Evolutionary conservation across 2,797 vertebrate genomes (phyloP).

Genomic region (Coreius guichenoti): DNA sequence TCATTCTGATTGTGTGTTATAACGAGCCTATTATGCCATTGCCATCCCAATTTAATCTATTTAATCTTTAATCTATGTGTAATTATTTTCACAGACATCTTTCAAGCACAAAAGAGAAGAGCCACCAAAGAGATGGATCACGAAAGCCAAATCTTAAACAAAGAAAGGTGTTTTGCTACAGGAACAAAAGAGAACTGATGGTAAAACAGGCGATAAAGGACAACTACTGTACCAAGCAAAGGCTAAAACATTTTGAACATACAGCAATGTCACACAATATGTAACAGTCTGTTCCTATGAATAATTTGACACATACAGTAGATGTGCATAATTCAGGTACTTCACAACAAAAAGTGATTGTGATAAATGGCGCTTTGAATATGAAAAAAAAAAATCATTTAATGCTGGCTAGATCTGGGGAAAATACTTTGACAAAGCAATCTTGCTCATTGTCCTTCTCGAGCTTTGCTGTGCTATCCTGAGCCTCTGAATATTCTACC

Average conservation of each 20-base stretch:
- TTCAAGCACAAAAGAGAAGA: not conserved
- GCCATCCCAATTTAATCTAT: not conserved
- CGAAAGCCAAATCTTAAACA: not conserved
- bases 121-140: not conserved
- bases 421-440: constrained; percentile 14
- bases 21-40: constrained; percentile 25
- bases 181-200: constrained; percentile 1
- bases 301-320: not conserved
- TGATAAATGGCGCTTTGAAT: constrained; percentile 28
- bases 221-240: not conserved
- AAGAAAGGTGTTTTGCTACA: not conserved
- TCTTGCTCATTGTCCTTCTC: not conserved
- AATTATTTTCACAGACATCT: constrained; percentile 1
- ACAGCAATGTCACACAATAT: constrained; percentile 10
- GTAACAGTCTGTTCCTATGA: not conserved
- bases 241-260: constrained; percentile 3
- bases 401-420: constrained; percentile 20
- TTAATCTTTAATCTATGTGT: constrained; percentile 12
- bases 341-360: constrained; percentile 25
- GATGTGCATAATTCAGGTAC: constrained; percentile 7
- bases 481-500: constrained; percentile 20
- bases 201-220: not conserved
- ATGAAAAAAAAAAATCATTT: not conserved
- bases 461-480: not conserved
- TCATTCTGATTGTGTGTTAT: constrained; percentile 18